phyloP scores from a whole-genome alignment of 2,888 invertebrate species.

The Drosophila emarginata region DNA sequence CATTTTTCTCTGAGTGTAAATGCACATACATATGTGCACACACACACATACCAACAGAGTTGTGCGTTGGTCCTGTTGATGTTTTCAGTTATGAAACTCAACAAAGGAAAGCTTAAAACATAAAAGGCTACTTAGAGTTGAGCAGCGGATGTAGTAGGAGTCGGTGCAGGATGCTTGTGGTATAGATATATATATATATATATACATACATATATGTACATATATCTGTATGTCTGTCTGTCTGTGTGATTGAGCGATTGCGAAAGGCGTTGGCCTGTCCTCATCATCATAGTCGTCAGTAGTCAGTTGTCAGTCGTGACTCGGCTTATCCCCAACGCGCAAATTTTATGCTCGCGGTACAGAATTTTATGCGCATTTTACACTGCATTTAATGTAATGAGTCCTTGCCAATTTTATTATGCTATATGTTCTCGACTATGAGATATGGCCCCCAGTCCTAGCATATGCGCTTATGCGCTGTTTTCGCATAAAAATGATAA shows the following conservation, averaged over 20 bases:
- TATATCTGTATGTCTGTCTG: constrained; percentile 11
- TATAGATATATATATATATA: background rate
- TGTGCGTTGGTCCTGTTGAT: constrained; percentile 18
- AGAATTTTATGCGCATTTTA: constrained; percentile 76
- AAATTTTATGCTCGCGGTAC: constrained; percentile 36
- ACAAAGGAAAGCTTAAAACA: constrained; percentile 33
- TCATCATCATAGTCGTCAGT: background rate
- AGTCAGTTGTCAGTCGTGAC: constrained; percentile 7
- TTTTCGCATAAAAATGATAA: constrained; percentile 4
- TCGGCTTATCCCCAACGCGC: constrained; percentile 1
- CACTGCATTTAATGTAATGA: constrained; percentile 80
- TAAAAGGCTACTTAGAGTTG: constrained; percentile 29
- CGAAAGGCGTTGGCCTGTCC: constrained; percentile 23
- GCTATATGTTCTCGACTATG: constrained; percentile 6
- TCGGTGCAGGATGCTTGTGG: constrained; percentile 6
- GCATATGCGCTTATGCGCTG: background rate
- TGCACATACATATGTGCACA: background rate
- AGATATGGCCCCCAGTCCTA: background rate
- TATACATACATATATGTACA: background rate
- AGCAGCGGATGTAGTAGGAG: constrained; percentile 7
- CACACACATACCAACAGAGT: constrained; percentile 3
- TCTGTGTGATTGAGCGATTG: constrained; percentile 34
- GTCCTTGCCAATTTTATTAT: constrained; percentile 38
- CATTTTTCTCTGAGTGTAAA: background rate
- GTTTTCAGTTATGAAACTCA: constrained; percentile 30